phyloP scores from a whole-genome alignment of 2,888 invertebrate species.

The Drosophila lutescens region DNA sequence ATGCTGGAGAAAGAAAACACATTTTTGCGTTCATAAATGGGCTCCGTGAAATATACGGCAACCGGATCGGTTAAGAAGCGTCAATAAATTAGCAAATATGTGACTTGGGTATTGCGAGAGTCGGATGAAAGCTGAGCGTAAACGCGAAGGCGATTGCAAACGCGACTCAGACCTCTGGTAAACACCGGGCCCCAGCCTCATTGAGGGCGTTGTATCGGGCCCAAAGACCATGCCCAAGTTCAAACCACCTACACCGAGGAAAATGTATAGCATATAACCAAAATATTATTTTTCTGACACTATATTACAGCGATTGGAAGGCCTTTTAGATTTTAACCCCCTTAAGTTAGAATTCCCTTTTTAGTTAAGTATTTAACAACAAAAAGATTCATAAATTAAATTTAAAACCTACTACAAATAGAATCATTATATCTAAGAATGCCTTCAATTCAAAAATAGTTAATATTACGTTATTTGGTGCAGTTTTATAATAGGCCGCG shows the following conservation, averaged over 20 bases:
- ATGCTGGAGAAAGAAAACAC: slow-evolving; percentile 19
- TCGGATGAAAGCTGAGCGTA: slow-evolving; percentile 62
- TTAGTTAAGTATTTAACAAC: neutral
- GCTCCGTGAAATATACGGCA: slow-evolving; percentile 58
- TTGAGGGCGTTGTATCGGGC: slow-evolving; percentile 60
- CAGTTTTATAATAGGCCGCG: too few species aligned
- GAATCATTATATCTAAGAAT: too few species aligned
- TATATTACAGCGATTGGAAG: neutral
- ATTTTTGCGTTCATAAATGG: slow-evolving; percentile 46
- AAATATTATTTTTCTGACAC: neutral
- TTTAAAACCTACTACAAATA: too few species aligned
- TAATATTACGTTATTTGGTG: too few species aligned
- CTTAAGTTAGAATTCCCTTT: neutral
- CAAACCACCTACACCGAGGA: slow-evolving; percentile 4
- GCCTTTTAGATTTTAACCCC: neutral
- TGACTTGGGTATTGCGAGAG: slow-evolving; percentile 58
- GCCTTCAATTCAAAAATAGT: too few species aligned
- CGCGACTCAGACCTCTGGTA: slow-evolving; percentile 35
- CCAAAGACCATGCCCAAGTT: slow-evolving; percentile 18
- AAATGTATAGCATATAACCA: neutral
- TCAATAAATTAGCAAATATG: slow-evolving; percentile 77
- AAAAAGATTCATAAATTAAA: too few species aligned
- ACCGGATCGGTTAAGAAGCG: slow-evolving; percentile 64
- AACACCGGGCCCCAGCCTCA: slow-evolving; percentile 33
- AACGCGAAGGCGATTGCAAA: slow-evolving; percentile 27